A percentile compares a stretch with the other conserved stretches of the same genome.
These are phyloP conservation scores for Ictalurus furcatus DNA, from an alignment of 2,113 vertebrate genomes.

Conservation along the genomic window DNA sequence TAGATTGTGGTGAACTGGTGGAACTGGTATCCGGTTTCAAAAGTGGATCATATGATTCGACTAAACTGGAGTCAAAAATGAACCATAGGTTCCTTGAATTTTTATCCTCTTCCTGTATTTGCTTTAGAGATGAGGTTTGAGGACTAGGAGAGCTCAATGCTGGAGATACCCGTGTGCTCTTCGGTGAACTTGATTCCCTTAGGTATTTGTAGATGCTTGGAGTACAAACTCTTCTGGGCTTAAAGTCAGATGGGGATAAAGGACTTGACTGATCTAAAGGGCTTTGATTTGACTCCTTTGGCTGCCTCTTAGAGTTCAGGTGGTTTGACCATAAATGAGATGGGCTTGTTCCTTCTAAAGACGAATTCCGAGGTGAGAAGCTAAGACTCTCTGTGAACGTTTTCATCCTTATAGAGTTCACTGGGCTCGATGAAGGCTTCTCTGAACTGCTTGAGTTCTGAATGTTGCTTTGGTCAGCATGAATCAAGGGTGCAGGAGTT, in stretches of 20 bases:
- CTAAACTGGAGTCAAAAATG: conserved; percentile 47
- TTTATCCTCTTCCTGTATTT: conserved; percentile 30
- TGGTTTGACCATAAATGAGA: conserved; percentile 64
- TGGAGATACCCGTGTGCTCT: conserved; percentile 25
- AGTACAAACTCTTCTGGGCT: conserved; percentile 30
- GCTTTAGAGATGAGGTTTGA: conserved; percentile 51
- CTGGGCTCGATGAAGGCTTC: background rate
- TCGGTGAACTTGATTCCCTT: conserved; percentile 52
- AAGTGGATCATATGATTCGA: conserved; percentile 45
- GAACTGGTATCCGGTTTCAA: conserved; percentile 40
- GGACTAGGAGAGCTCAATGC: conserved; percentile 45
- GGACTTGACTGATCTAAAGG: conserved; percentile 35
- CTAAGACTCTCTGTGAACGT: conserved; percentile 55
- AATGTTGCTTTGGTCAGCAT: conserved; percentile 1
- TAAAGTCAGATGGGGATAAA: conserved; percentile 48
- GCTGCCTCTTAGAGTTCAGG: conserved; percentile 49
- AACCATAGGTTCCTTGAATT: conserved; percentile 20
- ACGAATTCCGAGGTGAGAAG: conserved; percentile 45
- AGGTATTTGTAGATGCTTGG: conserved; percentile 65
- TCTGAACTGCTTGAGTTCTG: background rate
- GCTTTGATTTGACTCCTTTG: conserved; percentile 1
- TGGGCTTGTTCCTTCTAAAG: conserved; percentile 51
- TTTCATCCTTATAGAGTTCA: conserved; percentile 41
- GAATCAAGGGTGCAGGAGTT: background rate
- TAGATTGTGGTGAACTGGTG: conserved; percentile 53